phyloP scores from a whole-genome alignment of 2,888 invertebrate genomes.

The Listrodromus nycthemerus region DNA sequence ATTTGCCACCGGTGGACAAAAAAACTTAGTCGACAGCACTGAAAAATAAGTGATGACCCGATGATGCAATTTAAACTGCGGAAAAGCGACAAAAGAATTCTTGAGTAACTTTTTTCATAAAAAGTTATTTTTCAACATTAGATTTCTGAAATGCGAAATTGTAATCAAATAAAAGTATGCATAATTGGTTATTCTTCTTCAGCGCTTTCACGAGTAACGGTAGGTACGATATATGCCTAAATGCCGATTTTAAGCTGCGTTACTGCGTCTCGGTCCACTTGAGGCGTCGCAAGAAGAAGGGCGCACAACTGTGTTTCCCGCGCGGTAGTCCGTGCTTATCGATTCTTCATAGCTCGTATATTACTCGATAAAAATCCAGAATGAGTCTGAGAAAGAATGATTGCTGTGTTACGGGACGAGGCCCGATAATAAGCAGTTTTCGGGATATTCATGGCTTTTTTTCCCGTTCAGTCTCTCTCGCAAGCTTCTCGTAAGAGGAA shows the following conservation, averaged over 20 bases:
- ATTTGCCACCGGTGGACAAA: too few species aligned
- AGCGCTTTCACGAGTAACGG: too few species aligned
- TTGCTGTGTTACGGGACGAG: conserved; percentile 29
- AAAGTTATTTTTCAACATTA: neutral
- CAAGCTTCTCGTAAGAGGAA: conserved; percentile 29
- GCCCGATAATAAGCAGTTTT: conserved; percentile 60
- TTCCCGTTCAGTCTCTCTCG: conserved; percentile 49
- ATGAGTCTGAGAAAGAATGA: conserved; percentile 16
- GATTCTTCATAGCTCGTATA: conserved; percentile 67
- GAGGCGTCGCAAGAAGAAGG: neutral
- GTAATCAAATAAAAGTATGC: neutral
- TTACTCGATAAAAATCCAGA: conserved; percentile 62
- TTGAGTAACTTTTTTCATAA: too few species aligned
- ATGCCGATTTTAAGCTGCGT: neutral
- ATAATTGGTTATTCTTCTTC: too few species aligned
- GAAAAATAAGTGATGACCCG: too few species aligned
- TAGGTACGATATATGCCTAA: too few species aligned
- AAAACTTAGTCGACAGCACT: too few species aligned
- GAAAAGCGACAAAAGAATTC: neutral
- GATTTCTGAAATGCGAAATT: neutral
- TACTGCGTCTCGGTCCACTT: neutral
- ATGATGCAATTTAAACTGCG: neutral
- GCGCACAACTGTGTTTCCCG: conserved; percentile 14
- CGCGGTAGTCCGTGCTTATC: conserved; percentile 65
- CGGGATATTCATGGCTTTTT: conserved; percentile 63